Evolutionary conservation across 2,113 vertebrate species (phyloP), one percentile per base, ranked within the genome.

Genomic region (Siniperca knerii): DNA sequence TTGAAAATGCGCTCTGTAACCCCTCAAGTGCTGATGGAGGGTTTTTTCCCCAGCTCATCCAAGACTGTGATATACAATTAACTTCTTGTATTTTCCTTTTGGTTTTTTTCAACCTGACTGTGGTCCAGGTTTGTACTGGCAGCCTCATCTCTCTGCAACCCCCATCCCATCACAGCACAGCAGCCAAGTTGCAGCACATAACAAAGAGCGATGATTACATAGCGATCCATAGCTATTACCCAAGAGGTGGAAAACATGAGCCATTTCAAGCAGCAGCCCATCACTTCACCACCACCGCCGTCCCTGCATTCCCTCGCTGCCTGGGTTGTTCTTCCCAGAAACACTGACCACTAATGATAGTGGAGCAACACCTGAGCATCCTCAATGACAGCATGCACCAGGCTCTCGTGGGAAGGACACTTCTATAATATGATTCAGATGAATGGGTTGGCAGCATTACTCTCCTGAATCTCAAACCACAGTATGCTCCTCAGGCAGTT

Each of bases 331-430:
- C 69, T 93, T 95, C 92, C 90, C 90, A 91, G 92, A 95, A 95
- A 90, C 89, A 81, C 83, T 93, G 91, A 90, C 91, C 87, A 88
- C 92, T 93, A 95, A 95, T 95, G 89, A 93, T 88, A 91, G 91
- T 85, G 88, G 62, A 92, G 91, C 69, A 87, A 87, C 93, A 94
- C 94, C 93, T 92, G 91, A 90, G 81, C 84, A 89, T 89, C 81
- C 81, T 79, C 79, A 89, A 86, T 92, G 89, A 87, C 82, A 83
- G 72, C 42, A 4, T 74, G 86, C 82, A 72, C 21, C 61, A 18
- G 48, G 57, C 62, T 84, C 84, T 82, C 70, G 10, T 54, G 86
- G 84, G 87, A 89, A 82, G 65, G 57, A 84, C 70, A 61, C 71
- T 69, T 83, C 77, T 69, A 85, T 85, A 87, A 81, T 90, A 29